These are phyloP conservation scores for Lindbergichthys nudifrons DNA, from an alignment of 2,797 vertebrate genomes.

Conservation along the genomic window DNA sequence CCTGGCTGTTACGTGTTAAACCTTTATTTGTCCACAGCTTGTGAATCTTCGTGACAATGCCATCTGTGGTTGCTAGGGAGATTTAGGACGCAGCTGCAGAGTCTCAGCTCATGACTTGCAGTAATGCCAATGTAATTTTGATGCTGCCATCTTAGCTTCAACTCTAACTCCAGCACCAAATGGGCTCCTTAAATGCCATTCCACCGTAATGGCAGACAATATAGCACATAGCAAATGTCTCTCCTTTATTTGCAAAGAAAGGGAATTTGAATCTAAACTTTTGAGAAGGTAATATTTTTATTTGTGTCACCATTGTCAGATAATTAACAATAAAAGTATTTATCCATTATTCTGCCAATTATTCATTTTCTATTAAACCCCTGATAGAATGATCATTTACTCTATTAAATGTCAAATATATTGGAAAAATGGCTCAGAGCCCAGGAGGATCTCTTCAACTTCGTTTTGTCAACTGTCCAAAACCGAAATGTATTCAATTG, in stretches of 20 bases:
- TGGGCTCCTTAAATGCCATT: conserved; percentile 33
- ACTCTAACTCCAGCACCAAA: conserved; percentile 46
- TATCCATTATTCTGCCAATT: background rate
- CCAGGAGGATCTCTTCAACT: background rate
- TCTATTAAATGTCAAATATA: background rate
- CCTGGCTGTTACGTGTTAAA: conserved; percentile 35
- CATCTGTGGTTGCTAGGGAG: conserved; percentile 67
- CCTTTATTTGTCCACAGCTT: conserved; percentile 55
- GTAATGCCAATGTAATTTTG: conserved; percentile 58
- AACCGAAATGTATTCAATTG: background rate
- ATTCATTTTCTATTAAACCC: background rate
- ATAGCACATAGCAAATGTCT: conserved; percentile 15
- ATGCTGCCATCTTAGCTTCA: conserved; percentile 48
- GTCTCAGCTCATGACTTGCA: conserved; percentile 53
- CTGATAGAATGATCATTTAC: background rate
- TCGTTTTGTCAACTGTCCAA: background rate
- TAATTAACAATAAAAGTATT: background rate
- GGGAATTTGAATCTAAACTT: background rate
- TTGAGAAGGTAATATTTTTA: background rate
- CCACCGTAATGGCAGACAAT: conserved; percentile 17
- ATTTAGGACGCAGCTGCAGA: conserved; percentile 63
- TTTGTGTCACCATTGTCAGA: background rate
- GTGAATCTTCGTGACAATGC: conserved; percentile 44
- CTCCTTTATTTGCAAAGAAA: conserved; percentile 5
- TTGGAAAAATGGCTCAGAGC: background rate